Conservation (phyloP, 2,797 vertebrate species). For the Galaxias olidus region DNA sequence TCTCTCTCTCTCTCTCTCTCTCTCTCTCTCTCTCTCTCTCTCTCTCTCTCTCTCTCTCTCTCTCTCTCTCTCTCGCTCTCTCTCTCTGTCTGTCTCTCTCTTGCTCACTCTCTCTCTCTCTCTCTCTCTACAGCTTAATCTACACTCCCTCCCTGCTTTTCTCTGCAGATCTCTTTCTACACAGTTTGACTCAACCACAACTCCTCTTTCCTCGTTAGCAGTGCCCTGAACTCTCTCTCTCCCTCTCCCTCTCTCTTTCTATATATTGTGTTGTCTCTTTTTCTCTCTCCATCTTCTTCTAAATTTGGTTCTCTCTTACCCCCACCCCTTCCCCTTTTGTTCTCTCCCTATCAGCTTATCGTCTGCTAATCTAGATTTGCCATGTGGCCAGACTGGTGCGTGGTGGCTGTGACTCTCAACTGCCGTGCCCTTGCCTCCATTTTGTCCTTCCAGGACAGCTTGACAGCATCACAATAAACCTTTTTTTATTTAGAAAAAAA, state of each 20-base stretch:
- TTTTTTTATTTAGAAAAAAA: too few relatives aligned
- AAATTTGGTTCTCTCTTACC: conserved; percentile 46
- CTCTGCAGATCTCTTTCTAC: conserved; percentile 13
- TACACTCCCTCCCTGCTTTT: conserved; percentile 20
- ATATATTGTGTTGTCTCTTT: conserved; percentile 14
- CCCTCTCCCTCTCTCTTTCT: conserved; percentile 3
- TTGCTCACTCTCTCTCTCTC: conserved; percentile 36
- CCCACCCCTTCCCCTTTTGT: conserved; percentile 1
- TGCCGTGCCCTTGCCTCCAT: conserved; percentile 64
- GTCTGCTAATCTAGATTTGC: conserved; percentile 73
- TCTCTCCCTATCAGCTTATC: conserved; percentile 48
- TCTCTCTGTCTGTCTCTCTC: too few relatives aligned
- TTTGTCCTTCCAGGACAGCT: conserved; percentile 64
- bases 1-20: conserved; percentile 7
- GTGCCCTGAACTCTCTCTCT: background rate
- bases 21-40: conserved; percentile 1
- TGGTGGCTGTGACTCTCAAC: conserved; percentile 54
- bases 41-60: conserved; percentile 4
- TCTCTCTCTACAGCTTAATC: conserved; percentile 31
- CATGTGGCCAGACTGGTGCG: conserved; percentile 60
- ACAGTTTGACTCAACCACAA: conserved; percentile 3
- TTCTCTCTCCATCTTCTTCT: conserved; percentile 36
- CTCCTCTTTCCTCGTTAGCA: background rate
- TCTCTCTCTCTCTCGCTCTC: conserved; percentile 1
- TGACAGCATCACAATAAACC: conserved; percentile 36